phyloP scores from a whole-genome alignment of 2,888 invertebrate species.

The Agrochola macilenta region DNA sequence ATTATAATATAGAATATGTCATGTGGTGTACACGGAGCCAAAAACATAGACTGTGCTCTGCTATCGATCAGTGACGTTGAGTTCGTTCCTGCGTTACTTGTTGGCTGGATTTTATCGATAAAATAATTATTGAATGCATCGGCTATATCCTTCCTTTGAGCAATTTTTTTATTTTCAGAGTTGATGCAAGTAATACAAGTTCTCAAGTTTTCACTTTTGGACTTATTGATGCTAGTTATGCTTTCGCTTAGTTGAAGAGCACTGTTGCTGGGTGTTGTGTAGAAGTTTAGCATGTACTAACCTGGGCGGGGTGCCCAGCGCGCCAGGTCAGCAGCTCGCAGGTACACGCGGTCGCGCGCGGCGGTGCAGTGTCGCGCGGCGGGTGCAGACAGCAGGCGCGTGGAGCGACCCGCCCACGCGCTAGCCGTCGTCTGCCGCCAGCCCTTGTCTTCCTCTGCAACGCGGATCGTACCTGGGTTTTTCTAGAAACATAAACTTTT shows the following conservation, averaged over 20 bases:
- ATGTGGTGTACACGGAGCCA: too few species aligned
- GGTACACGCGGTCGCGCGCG: slow-evolving; percentile 94
- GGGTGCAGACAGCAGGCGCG: slow-evolving; percentile 88
- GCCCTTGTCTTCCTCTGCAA: slow-evolving; percentile 97
- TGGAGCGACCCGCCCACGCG: slow-evolving; percentile 94
- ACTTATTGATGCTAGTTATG: too few species aligned
- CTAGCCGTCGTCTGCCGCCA: slow-evolving; percentile 96
- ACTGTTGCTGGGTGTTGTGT: background rate
- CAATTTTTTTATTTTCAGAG: too few species aligned
- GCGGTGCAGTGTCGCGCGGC: slow-evolving; percentile 94
- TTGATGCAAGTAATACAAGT: too few species aligned
- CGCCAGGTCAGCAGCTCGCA: slow-evolving; percentile 94
- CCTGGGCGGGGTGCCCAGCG: slow-evolving; percentile 95
- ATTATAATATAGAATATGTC: too few species aligned
- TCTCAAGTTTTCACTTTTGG: too few species aligned
- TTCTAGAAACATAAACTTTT: slow-evolving; percentile 77
- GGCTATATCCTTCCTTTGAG: too few species aligned
- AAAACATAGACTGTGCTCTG: too few species aligned
- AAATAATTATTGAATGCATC: too few species aligned
- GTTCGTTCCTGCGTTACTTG: too few species aligned
- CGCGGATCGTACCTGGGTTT: slow-evolving; percentile 96
- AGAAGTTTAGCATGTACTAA: slow-evolving; percentile 74
- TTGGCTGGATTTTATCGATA: too few species aligned
- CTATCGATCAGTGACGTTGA: too few species aligned
- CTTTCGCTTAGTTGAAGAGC: background rate